These are phyloP conservation scores for Trichechus manatus DNA, from an alignment of 2,113 vertebrate species.

Conservation along the genomic window DNA sequence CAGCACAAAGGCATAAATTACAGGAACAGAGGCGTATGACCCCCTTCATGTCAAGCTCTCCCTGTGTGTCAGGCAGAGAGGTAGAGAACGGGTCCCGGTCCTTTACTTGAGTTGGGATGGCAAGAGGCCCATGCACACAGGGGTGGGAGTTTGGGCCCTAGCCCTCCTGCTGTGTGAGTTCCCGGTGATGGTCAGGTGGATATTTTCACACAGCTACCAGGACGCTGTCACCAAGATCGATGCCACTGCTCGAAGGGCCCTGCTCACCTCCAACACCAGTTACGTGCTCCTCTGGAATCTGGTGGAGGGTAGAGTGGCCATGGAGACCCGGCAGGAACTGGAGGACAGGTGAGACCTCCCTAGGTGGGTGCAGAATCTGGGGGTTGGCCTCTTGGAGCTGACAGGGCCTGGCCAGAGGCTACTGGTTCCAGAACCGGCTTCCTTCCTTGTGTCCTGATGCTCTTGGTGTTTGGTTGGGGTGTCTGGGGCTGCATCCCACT, in stretches of 20 bases:
- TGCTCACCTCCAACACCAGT: slow-evolving; percentile 88
- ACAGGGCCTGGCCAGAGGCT: background rate
- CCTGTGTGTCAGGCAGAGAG: background rate
- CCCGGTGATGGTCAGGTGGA: rapidly evolving
- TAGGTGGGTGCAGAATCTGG: background rate
- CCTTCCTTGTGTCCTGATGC: background rate
- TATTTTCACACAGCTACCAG: slow-evolving; percentile 80
- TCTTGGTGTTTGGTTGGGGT: background rate
- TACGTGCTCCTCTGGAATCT: slow-evolving; percentile 86
- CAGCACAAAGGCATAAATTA: background rate
- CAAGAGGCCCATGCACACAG: rapidly evolving
- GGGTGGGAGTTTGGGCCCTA: background rate
- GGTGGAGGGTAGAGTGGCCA: slow-evolving; percentile 82
- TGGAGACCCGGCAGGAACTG: slow-evolving; percentile 86
- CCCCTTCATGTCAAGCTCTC: too few species aligned
- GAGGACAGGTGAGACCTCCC: slow-evolving; percentile 85
- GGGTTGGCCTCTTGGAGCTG: background rate
- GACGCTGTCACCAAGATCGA: slow-evolving; percentile 75
- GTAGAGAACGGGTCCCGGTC: background rate
- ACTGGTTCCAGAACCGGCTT: background rate
- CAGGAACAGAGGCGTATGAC: rapidly evolving
- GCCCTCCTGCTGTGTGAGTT: rapidly evolving
- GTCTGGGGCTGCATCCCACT: background rate
- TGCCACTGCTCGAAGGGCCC: slow-evolving; percentile 83
- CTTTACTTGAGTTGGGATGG: background rate